These are phyloP conservation scores for Chrysolophus pictus DNA, from an alignment of 2,797 vertebrate species.

Conservation along the genomic window DNA sequence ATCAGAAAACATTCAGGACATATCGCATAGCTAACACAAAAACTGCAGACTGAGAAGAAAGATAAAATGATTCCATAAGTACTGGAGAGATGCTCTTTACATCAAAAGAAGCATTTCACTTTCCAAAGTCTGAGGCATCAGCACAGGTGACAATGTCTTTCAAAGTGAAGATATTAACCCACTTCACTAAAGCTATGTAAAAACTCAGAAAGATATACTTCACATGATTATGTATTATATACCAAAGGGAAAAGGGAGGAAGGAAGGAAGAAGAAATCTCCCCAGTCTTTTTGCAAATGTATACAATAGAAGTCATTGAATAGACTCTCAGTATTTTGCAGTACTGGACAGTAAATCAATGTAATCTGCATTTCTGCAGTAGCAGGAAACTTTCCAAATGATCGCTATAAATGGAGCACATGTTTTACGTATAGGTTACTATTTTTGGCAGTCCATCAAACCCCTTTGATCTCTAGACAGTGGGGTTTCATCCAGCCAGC, in stretches of 20 bases:
- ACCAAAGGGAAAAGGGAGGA: conserved; percentile 33
- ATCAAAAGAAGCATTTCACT: conserved; percentile 21
- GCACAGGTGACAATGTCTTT: conserved; percentile 28
- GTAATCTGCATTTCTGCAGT: conserved; percentile 77
- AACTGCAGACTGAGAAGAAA: not conserved
- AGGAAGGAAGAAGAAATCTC: conserved; percentile 60
- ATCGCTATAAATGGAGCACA: conserved; percentile 76
- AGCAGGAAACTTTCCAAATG: conserved; percentile 79
- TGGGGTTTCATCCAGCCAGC: conserved; percentile 68
- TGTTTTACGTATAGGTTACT: conserved; percentile 78
- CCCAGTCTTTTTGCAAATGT: conserved; percentile 42
- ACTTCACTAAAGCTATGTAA: conserved; percentile 12
- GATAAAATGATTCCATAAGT: conserved; percentile 30
- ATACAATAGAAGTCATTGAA: conserved; percentile 71
- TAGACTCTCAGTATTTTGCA: conserved; percentile 56
- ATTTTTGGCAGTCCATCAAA: conserved; percentile 77
- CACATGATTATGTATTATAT: conserved; percentile 32
- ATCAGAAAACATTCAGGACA: not conserved
- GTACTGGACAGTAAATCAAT: conserved; percentile 72
- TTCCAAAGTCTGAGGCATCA: conserved; percentile 21
- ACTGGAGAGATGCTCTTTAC: not conserved
- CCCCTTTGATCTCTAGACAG: conserved; percentile 73
- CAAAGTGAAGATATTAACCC: not conserved
- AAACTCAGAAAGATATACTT: conserved; percentile 45
- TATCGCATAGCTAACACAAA: not conserved